Conservation (phyloP, 2,797 vertebrate genomes). For the Tapera naevia region DNA sequence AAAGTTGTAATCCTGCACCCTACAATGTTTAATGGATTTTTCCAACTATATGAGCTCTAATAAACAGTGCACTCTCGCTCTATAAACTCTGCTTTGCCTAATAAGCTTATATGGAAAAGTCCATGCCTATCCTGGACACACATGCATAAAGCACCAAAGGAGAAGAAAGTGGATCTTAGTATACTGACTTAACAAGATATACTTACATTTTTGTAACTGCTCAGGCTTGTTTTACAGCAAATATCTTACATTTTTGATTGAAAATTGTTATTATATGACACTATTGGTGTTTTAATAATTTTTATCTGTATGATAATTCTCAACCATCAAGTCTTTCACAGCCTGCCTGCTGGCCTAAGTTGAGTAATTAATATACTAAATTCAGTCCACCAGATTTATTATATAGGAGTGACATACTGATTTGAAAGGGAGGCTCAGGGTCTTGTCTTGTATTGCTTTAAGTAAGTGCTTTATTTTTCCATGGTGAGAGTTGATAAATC, state of each 20-base stretch:
- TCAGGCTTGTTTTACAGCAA: background rate
- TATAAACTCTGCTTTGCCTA: background rate
- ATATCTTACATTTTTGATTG: conserved; percentile 31
- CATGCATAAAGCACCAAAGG: background rate
- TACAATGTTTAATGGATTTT: conserved; percentile 5
- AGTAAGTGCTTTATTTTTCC: background rate
- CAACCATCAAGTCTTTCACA: background rate
- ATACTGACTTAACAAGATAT: conserved; percentile 5
- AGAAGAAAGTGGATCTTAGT: background rate
- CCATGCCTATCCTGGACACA: background rate
- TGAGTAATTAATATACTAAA: background rate
- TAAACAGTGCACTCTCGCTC: background rate
- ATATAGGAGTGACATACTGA: background rate
- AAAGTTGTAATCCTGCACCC: background rate
- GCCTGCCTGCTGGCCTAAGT: background rate
- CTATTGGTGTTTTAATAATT: background rate
- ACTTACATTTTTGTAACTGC: conserved; percentile 39
- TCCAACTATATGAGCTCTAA: background rate
- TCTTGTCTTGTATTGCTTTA: background rate
- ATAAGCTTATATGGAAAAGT: conserved; percentile 9
- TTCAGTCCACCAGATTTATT: background rate
- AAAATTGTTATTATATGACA: background rate
- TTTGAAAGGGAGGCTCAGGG: background rate
- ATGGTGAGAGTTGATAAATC: background rate
- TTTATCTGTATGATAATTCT: background rate